Conservation (phyloP, 2,888 invertebrate genomes). For the Galerucella nymphaeae region DNA sequence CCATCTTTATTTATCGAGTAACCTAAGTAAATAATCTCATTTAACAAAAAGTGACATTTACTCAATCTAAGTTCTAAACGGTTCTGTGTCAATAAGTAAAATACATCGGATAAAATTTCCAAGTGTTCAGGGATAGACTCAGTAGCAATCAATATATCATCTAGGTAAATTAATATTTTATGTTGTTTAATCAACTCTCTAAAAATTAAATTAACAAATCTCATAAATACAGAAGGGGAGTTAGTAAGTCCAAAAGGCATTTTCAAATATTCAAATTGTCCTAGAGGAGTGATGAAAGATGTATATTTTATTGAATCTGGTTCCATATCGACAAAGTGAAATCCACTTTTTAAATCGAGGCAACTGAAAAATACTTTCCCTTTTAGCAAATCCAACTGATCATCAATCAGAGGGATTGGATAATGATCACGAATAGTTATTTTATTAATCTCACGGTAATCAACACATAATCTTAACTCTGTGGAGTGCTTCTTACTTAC, state of each 20-base stretch:
- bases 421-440: constrained; percentile 49
- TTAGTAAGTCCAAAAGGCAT: constrained; percentile 34
- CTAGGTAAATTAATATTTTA: constrained; percentile 35
- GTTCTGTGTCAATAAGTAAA: constrained; percentile 16
- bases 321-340: constrained; percentile 50
- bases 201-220: constrained; percentile 24
- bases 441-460: constrained; percentile 52
- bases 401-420: constrained; percentile 52
- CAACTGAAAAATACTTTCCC: constrained; percentile 50
- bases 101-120: constrained; percentile 27
- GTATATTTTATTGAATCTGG: constrained; percentile 51
- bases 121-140: constrained; percentile 30
- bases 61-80: background rate
- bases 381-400: constrained; percentile 50
- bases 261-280: constrained; percentile 35
- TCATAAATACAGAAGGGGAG: constrained; percentile 19
- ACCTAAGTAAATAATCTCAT: constrained; percentile 21
- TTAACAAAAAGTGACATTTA: background rate
- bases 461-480: constrained; percentile 43
- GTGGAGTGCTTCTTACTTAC: constrained; percentile 35
- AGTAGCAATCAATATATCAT: constrained; percentile 36
- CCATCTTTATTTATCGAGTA: constrained; percentile 29
- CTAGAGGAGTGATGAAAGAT: constrained; percentile 33
- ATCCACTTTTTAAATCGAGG: constrained; percentile 50
- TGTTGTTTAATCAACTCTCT: constrained; percentile 20